A percentile compares a stretch with the other conserved stretches of the same genome.
Conservation (phyloP, 1,140 invertebrate species). For the Nautilus pompilius region DNA sequence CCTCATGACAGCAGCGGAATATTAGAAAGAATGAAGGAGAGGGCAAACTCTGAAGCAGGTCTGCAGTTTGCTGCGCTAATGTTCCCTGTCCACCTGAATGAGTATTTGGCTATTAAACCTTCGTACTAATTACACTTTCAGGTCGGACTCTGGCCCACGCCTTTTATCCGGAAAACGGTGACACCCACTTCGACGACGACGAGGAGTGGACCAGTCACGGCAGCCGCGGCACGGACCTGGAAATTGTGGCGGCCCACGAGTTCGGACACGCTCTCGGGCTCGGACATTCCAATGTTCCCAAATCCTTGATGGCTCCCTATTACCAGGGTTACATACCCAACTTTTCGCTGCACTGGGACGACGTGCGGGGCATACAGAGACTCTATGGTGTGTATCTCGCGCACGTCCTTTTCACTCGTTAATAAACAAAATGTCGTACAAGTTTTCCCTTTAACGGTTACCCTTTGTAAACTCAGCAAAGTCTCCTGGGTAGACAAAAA, state of each 20-base stretch:
- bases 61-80: no score
- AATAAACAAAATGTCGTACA: no score
- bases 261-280: slow-evolving; percentile 41
- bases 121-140: no score
- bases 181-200: slow-evolving; percentile 81
- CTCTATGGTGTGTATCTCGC: slow-evolving; percentile 56
- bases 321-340: not conserved
- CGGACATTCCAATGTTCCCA: slow-evolving; percentile 23
- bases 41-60: no score
- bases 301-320: slow-evolving; percentile 41
- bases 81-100: no score
- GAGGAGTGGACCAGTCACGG: not conserved
- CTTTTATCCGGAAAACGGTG: slow-evolving; percentile 70
- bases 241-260: slow-evolving; percentile 41
- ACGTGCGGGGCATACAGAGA: slow-evolving; percentile 72
- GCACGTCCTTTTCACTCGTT: no score
- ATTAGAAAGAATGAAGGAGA: no score
- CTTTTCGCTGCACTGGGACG: slow-evolving; percentile 75
- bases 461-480: no score
- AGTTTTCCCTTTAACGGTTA: no score
- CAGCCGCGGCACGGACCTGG: slow-evolving; percentile 19
- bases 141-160: slow-evolving; percentile 79
- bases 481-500: no score
- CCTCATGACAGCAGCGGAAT: no score
- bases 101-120: no score